Percentiles rank a stretch among this genome's conserved stretches.
Conservation (phyloP, 2,113 vertebrate species). For the Thinocorus orbignyianus region DNA sequence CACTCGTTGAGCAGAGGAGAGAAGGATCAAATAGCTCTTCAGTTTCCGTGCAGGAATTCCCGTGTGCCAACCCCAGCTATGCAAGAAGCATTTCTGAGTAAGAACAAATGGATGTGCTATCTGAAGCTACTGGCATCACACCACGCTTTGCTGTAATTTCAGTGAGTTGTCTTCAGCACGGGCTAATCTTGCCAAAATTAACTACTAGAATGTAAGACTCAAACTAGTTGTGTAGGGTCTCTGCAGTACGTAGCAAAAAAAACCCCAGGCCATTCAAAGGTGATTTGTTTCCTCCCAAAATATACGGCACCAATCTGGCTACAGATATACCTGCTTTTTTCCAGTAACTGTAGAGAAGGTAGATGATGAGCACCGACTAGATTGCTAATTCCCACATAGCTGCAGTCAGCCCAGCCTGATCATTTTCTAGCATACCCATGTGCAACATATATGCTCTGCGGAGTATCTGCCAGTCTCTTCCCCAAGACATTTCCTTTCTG, state of each 20-base stretch:
- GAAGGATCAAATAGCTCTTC: background rate
- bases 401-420: background rate
- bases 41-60: background rate
- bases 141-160: background rate
- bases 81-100: background rate
- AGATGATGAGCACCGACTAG: background rate
- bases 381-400: background rate
- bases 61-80: fast-evolving
- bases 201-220: background rate
- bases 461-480: background rate
- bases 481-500: background rate
- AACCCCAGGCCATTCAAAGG: background rate
- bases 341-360: background rate
- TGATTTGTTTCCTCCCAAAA: background rate
- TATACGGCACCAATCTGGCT: background rate
- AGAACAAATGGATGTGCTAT: background rate
- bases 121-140: background rate
- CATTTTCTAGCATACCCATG: background rate
- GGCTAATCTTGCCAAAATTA: background rate
- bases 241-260: background rate
- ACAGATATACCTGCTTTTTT: background rate
- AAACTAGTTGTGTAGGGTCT: background rate
- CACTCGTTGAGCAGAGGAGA: fast-evolving
- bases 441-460: background rate
- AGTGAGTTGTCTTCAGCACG: background rate